Percentiles rank a stretch among this genome's conserved stretches.
Conservation (phyloP, 2,797 vertebrate genomes). For the Lacerta bilineata region DNA sequence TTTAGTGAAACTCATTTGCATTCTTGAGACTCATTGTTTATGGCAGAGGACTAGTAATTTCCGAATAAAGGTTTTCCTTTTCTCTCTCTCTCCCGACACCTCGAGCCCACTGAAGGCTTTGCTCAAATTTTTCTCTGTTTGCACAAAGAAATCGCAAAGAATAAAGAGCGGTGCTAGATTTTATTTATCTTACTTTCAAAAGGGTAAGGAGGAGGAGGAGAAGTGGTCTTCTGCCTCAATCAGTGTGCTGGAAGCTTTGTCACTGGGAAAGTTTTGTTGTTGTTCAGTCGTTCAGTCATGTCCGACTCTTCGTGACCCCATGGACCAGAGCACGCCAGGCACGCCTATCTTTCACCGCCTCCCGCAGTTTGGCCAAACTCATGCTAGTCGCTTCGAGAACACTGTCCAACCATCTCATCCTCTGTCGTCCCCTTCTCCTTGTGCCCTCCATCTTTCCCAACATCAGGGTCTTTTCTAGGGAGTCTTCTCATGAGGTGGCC, state of each 20-base stretch:
- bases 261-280: slow-evolving; percentile 35
- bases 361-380: too few species aligned
- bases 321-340: too few species aligned
- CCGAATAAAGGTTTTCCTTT: slow-evolving; percentile 66
- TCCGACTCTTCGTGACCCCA: too few species aligned
- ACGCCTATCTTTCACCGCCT: too few species aligned
- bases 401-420: too few species aligned
- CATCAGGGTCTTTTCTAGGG: too few species aligned
- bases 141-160: slow-evolving; percentile 58
- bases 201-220: not conserved
- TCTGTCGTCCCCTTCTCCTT: too few species aligned
- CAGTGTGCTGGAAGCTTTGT: slow-evolving; percentile 52
- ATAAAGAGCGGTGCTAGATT: slow-evolving; percentile 55
- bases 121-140: slow-evolving; percentile 68
- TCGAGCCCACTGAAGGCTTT: slow-evolving; percentile 44
- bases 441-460: too few species aligned
- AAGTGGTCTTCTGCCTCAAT: slow-evolving; percentile 66
- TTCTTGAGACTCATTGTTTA: slow-evolving; percentile 73
- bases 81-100: too few species aligned
- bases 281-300: too few species aligned
- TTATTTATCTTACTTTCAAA: slow-evolving; percentile 29
- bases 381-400: too few species aligned
- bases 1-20: slow-evolving; percentile 74
- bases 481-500: too few species aligned
- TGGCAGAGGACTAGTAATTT: slow-evolving; percentile 72